Evolutionary conservation across 2,797 vertebrate species (phyloP), one percentile per base, ranked within the genome.

Genomic region (Sarcoramphus papa): DNA sequence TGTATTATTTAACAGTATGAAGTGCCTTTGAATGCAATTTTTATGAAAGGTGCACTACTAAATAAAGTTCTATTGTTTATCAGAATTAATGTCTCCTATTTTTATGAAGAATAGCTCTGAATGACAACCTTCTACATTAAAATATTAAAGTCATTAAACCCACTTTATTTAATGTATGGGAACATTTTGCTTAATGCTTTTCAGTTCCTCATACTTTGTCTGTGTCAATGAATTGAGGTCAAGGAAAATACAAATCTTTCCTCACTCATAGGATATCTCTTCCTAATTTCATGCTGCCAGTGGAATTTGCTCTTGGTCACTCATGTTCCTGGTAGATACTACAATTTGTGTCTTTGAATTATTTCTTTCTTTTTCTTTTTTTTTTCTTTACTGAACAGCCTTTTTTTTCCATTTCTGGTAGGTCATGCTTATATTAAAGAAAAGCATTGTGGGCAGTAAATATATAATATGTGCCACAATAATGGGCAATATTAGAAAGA

Each of bases 181-280:
- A 94, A 84, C 4, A 24, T 72, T 89, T 92, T 81, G 10, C 28
- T 78, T 85, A 89, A 78, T 85, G 22, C 23, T 33, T 83, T 70
- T 87, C 59, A 48, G 51, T 90, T 95, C 50, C n/a, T 51, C 23
- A 5, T 67, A 47, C 8, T 25, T 95, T 85, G 48, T 88, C 59
- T 85, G 7, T 90, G 63, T 47, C 67, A 63, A 30, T 33, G 30
- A 57, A 75, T 17, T 54, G 77, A 85, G 67, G 85, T 96, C 79
- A 94, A 65, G 40, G 23, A 90, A 95, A 86, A 95, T 84, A 45
- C 74, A 92, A 86, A 77, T 78, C 70, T 88, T 80, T 81, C 40
- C 47, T 91, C 54, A 76, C 40, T 92, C 19, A 1, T 25, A 70
- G 43, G 6, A 22, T 95, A 64, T 79, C 53, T 78, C 35, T 90